phyloP scores from a whole-genome alignment of 2,888 invertebrate genomes.

The Alloplasta piceator region DNA sequence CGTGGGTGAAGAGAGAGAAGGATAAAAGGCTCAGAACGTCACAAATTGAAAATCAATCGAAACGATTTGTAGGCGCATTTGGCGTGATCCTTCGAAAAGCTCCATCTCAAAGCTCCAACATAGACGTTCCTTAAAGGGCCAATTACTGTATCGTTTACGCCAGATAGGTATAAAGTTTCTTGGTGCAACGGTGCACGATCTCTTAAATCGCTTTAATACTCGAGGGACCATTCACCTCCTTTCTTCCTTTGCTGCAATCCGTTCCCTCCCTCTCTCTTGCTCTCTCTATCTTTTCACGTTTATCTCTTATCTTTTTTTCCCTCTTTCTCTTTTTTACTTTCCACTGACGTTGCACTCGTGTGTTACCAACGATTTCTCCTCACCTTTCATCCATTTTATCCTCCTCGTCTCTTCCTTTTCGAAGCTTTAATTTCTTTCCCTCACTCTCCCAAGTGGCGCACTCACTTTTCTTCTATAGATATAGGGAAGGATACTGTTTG shows the following conservation, averaged over 20 bases:
- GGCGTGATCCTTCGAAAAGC: constrained; percentile 11
- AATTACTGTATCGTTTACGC: constrained; percentile 40
- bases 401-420: constrained; percentile 32
- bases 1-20: no score
- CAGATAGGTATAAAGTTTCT: constrained; percentile 52
- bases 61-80: not conserved
- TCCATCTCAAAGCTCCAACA: constrained; percentile 13
- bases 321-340: constrained; percentile 40
- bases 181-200: constrained; percentile 53
- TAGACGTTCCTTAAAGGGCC: constrained; percentile 16
- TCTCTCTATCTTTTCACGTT: constrained; percentile 22
- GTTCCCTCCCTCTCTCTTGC: constrained; percentile 21
- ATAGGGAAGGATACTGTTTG: not conserved
- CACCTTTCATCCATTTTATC: constrained; percentile 30
- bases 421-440: constrained; percentile 46
- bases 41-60: constrained; percentile 13
- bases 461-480: not conserved
- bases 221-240: constrained; percentile 60
- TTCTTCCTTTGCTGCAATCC: constrained; percentile 52
- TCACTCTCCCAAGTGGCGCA: constrained; percentile 10
- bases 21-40: not conserved
- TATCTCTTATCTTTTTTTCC: not conserved
- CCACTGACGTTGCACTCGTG: constrained; percentile 27
- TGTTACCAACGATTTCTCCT: constrained; percentile 38
- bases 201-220: constrained; percentile 70